These are phyloP conservation scores for Norana najaformis DNA, from an alignment of 2,888 invertebrate species.

Conservation along the genomic window DNA sequence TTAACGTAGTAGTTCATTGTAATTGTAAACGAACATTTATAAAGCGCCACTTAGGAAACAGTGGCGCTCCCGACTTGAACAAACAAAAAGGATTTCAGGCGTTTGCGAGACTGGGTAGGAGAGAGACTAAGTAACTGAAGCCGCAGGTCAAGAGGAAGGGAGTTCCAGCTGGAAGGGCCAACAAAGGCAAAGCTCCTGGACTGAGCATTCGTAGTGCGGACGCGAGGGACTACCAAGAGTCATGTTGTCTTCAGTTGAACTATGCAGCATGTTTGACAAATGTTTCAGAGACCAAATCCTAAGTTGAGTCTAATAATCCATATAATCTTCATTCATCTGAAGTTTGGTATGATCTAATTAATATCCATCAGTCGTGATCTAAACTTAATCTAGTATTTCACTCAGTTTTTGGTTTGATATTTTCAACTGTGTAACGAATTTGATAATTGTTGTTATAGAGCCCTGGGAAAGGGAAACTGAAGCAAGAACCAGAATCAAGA, in stretches of 20 bases:
- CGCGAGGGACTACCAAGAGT: no score
- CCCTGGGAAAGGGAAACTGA: not conserved
- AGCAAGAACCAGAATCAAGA: not conserved
- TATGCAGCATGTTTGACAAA: not conserved
- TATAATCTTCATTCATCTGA: not conserved
- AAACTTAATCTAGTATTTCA: not conserved
- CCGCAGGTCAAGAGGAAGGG: no score
- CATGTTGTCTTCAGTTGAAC: not conserved
- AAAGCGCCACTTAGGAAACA: no score
- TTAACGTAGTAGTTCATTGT: not conserved
- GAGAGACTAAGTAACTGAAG: no score
- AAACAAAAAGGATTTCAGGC: no score
- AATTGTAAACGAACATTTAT: no score
- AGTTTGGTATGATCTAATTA: not conserved
- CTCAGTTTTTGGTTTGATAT: not conserved
- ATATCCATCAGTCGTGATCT: constrained; percentile 3
- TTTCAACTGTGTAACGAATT: not conserved
- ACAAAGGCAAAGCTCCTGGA: no score
- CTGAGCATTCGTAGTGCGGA: no score
- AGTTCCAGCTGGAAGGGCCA: no score
- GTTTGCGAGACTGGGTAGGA: no score
- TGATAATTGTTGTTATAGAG: not conserved
- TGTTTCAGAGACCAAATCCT: not conserved
- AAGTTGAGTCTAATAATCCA: not conserved
- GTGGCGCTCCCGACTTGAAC: no score